Evolutionary conservation across 2,888 invertebrate genomes (phyloP).

Genomic region (Venusia cambrica): DNA sequence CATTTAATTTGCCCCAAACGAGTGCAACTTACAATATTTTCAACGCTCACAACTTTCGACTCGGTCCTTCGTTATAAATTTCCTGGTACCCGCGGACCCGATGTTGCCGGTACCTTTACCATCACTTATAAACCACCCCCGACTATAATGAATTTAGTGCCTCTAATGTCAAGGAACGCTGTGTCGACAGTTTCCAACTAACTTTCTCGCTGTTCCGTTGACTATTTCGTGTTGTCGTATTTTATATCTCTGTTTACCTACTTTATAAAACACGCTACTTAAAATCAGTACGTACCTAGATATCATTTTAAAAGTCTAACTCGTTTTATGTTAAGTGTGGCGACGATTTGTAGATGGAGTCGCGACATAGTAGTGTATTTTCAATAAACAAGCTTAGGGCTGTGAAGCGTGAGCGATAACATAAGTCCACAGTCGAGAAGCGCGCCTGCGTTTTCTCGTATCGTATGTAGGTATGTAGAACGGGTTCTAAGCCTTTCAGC

Average conservation of each 20-base stretch:
- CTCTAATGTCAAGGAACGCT: conserved; percentile 41
- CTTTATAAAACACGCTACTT: conserved; percentile 5
- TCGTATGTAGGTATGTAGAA: conserved; percentile 35
- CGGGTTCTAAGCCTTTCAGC: conserved; percentile 63
- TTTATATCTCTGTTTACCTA: conserved; percentile 13
- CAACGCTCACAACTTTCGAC: conserved; percentile 70
- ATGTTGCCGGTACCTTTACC: conserved; percentile 36
- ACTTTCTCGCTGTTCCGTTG: conserved; percentile 32
- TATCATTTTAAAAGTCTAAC: conserved; percentile 16
- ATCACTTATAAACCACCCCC: conserved; percentile 38
- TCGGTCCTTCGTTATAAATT: conserved; percentile 70
- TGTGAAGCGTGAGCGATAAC: conserved; percentile 52
- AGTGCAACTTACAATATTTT: conserved; percentile 78
- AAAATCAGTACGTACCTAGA: conserved; percentile 5
- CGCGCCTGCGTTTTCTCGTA: conserved; percentile 43
- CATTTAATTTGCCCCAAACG: conserved; percentile 78
- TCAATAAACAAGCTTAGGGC: conserved; percentile 59
- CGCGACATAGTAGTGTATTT: conserved; percentile 44
- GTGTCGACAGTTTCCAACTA: conserved; percentile 39
- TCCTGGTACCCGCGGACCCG: conserved; percentile 50
- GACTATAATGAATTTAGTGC: conserved; percentile 47
- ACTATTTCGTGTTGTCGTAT: conserved; percentile 27
- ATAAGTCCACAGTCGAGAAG: conserved; percentile 41
- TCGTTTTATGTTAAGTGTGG: conserved; percentile 42
- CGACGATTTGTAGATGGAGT: conserved; percentile 35